Percentiles rank a stretch among this genome's conserved stretches.
These are phyloP conservation scores for Drosophila dunni DNA, from an alignment of 1,140 invertebrate genomes.

Conservation along the genomic window DNA sequence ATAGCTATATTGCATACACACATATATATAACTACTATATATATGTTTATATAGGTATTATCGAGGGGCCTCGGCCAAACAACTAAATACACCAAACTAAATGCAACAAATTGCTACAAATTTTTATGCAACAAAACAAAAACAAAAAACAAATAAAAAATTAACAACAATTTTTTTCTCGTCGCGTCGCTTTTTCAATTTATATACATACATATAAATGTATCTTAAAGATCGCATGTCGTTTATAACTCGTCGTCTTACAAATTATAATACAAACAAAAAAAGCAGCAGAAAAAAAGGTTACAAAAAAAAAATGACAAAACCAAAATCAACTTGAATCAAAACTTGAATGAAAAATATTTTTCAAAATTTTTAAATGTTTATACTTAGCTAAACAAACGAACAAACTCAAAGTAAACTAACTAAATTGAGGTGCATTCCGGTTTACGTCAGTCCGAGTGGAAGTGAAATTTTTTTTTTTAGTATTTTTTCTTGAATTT, in stretches of 20 bases:
- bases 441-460: background rate
- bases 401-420: constrained; percentile 19
- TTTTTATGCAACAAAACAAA: constrained; percentile 61
- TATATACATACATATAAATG: constrained; percentile 24
- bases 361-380: constrained; percentile 80
- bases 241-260: constrained; percentile 50
- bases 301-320: constrained; percentile 17
- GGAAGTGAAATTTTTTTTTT: constrained; percentile 2
- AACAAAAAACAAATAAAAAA: constrained; percentile 11
- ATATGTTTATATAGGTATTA: constrained; percentile 51
- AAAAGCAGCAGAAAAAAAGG: background rate
- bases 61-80: constrained; percentile 68
- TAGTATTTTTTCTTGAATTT: background rate
- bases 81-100: constrained; percentile 80
- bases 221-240: constrained; percentile 42
- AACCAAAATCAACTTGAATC: constrained; percentile 53
- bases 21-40: constrained; percentile 44
- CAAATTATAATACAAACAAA: constrained; percentile 12
- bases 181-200: constrained; percentile 57
- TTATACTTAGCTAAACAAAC: constrained; percentile 61
- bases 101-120: constrained; percentile 82
- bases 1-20: constrained; percentile 48
- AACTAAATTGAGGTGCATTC: background rate
- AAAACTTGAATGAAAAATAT: constrained; percentile 77
- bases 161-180: constrained; percentile 54